phyloP scores from a whole-genome alignment of 1,140 invertebrate species.

The Leptinotarsa lineolata region DNA sequence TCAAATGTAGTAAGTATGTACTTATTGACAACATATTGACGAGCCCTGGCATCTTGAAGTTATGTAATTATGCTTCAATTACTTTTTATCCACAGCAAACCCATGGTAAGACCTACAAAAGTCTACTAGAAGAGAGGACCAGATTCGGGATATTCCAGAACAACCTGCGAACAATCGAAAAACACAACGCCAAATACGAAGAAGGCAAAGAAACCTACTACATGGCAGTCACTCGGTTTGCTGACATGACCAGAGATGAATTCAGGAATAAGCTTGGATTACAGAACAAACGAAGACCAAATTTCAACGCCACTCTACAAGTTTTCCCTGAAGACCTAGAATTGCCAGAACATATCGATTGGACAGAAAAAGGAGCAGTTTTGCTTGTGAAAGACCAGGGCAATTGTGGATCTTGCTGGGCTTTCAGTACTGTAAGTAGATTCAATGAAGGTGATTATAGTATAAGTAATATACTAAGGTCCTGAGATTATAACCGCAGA shows the following conservation, averaged over 20 bases:
- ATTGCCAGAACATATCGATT: slow-evolving; percentile 25
- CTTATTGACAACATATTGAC: no score
- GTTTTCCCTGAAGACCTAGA: not conserved
- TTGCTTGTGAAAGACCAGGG: slow-evolving; percentile 46
- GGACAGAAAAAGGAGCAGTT: slow-evolving; percentile 46
- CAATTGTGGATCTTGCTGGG: slow-evolving; percentile 43
- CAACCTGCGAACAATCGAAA: slow-evolving; percentile 79
- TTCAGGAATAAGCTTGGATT: slow-evolving; percentile 74
- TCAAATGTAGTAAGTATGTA: no score
- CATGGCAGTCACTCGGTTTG: slow-evolving; percentile 65
- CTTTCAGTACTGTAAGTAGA: no score
- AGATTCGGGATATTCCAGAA: slow-evolving; percentile 55
- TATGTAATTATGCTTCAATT: no score
- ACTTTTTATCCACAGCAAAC: slow-evolving; percentile 1
- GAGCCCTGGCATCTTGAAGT: slow-evolving; percentile 56
- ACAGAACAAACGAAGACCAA: slow-evolving; percentile 72
- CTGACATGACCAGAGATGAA: no score
- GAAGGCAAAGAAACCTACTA: slow-evolving; percentile 68
- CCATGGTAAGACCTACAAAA: slow-evolving; percentile 45
- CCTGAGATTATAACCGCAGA: no score
- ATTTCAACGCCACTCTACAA: not conserved
- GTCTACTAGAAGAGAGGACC: no score
- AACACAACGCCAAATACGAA: slow-evolving; percentile 77
- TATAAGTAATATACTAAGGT: no score
- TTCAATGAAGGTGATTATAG: slow-evolving; percentile 7